Conservation (phyloP, 2,113 vertebrate species). For the Polyodon spathula region DNA sequence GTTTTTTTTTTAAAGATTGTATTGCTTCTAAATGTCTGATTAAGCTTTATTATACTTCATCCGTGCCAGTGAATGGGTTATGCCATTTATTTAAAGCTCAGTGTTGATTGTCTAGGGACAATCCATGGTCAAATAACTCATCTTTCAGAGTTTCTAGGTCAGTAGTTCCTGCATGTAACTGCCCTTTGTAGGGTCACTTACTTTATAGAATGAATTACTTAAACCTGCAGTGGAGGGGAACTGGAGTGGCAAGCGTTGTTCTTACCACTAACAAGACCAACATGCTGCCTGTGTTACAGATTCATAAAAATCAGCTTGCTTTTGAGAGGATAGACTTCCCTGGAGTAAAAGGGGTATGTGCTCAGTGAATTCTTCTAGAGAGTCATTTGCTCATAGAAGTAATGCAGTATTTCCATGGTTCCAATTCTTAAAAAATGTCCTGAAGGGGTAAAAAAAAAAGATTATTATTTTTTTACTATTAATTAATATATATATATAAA, state of each 20-base stretch:
- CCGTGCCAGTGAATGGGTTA: background rate
- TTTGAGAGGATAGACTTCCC: conserved; percentile 57
- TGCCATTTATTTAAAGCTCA: conserved; percentile 13
- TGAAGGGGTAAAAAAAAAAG: no score
- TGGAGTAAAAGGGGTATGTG: conserved; percentile 50
- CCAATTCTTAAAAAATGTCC: no score
- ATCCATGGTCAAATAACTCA: conserved; percentile 39
- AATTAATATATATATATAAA: no score
- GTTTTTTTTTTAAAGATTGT: no score
- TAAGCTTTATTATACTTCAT: no score
- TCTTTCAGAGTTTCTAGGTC: conserved; percentile 28
- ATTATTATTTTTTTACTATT: no score
- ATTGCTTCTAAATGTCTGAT: no score
- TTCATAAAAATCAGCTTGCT: conserved; percentile 74
- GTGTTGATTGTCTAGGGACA: conserved; percentile 26
- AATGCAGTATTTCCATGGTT: background rate
- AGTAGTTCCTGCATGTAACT: conserved; percentile 27
- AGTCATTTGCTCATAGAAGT: background rate
- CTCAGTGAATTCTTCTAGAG: conserved; percentile 34
- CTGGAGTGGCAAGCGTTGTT: conserved; percentile 51
- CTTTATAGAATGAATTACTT: conserved; percentile 31
- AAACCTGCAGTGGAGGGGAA: conserved; percentile 27
- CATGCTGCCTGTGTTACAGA: conserved; percentile 75
- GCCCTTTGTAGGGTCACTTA: conserved; percentile 16
- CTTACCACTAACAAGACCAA: conserved; percentile 42